These are phyloP conservation scores for Psittacus erithacus DNA, from an alignment of 2,113 vertebrate species.

Conservation along the genomic window DNA sequence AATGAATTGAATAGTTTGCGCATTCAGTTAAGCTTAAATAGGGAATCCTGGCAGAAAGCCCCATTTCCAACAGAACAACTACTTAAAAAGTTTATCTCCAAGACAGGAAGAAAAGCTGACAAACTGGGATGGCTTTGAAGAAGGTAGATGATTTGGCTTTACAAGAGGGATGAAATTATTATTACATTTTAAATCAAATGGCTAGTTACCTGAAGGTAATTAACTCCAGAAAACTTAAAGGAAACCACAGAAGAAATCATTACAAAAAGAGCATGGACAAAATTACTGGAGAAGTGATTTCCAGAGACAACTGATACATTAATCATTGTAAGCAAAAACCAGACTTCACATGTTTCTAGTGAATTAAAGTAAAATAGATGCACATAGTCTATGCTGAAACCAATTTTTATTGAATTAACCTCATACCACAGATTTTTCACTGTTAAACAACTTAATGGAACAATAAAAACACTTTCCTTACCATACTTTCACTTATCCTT, in stretches of 20 bases:
- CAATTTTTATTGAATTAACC: background rate
- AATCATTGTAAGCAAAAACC: background rate
- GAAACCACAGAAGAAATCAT: background rate
- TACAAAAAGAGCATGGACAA: background rate
- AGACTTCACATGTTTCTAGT: background rate
- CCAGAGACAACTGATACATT: background rate
- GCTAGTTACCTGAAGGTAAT: fast-evolving
- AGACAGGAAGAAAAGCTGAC: background rate
- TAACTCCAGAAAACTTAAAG: background rate
- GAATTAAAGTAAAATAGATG: background rate
- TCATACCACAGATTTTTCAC: background rate
- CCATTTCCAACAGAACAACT: background rate
- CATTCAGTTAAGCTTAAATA: background rate
- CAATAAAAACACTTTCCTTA: background rate
- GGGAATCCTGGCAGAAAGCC: background rate
- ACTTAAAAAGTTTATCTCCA: background rate
- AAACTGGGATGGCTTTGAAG: background rate
- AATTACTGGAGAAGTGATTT: background rate
- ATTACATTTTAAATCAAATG: background rate
- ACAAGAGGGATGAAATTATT: background rate
- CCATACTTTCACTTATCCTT: background rate
- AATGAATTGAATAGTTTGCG: background rate
- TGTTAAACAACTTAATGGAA: background rate
- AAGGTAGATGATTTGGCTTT: background rate
- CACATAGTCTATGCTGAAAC: background rate